Evolutionary conservation across 1,140 invertebrate species (phyloP).

Genomic region (Drosophila tani): DNA sequence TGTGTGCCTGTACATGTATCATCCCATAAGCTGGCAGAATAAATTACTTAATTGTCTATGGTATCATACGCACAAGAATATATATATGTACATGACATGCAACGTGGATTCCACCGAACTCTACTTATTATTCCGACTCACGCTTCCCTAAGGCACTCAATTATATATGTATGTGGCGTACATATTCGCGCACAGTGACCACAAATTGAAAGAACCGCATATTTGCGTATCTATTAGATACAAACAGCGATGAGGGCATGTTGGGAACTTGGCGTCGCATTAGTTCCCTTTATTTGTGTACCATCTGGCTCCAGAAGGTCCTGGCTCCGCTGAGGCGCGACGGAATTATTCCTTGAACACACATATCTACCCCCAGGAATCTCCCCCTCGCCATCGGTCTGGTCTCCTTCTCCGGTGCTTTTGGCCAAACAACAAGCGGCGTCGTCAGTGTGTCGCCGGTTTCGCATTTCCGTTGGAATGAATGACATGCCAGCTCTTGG

Average conservation of each 20-base stretch:
- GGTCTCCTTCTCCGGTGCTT: not conserved
- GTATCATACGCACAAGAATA: conserved; percentile 34
- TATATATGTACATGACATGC: conserved; percentile 43
- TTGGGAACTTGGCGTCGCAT: conserved; percentile 12
- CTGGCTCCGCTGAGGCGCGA: conserved; percentile 68
- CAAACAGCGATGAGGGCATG: conserved; percentile 21
- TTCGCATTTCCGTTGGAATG: conserved; percentile 46
- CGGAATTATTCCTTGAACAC: conserved; percentile 48
- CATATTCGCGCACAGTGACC: conserved; percentile 41
- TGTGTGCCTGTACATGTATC: not conserved
- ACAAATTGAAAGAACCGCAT: conserved; percentile 38
- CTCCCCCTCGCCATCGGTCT: conserved; percentile 1
- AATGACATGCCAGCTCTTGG: conserved; percentile 29
- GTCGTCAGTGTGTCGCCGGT: conserved; percentile 42
- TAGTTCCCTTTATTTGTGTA: conserved; percentile 20
- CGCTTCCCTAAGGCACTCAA: conserved; percentile 36
- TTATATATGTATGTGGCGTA: conserved; percentile 17
- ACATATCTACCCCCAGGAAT: conserved; percentile 35
- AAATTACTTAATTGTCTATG: conserved; percentile 44
- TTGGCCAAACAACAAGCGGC: conserved; percentile 33
- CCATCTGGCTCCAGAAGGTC: conserved; percentile 60
- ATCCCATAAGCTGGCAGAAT: conserved; percentile 27
- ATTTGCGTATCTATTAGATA: conserved; percentile 45
- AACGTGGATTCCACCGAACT: conserved; percentile 31
- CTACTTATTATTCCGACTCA: conserved; percentile 47